Evolutionary conservation across 1,140 invertebrate species (phyloP).

Genomic region (Penaeus chinensis): DNA sequence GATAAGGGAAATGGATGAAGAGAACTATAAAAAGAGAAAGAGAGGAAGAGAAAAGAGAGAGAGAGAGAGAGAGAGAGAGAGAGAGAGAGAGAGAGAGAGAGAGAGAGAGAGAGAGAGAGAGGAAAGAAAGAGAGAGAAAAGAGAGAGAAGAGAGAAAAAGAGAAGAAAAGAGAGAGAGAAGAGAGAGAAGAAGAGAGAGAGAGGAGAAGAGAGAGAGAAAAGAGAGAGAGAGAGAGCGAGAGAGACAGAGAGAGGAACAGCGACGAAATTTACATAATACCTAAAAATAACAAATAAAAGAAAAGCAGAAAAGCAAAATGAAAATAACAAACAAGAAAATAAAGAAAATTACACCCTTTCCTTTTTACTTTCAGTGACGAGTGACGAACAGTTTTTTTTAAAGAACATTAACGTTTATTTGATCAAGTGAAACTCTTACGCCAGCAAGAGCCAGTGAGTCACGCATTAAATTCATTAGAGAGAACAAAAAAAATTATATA

Average conservation of each 20-base stretch:
- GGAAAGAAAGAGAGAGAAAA: not conserved
- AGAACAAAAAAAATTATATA: too few species aligned
- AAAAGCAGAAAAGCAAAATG: not conserved
- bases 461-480: too few species aligned
- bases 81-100: not conserved
- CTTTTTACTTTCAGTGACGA: too few species aligned
- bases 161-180: not conserved
- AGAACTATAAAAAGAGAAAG: too few species aligned
- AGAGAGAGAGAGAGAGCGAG: not conserved
- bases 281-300: not conserved
- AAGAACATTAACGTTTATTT: too few species aligned
- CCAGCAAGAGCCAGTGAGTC: too few species aligned
- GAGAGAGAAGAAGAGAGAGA: not conserved
- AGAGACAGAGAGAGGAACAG: not conserved
- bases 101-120: not conserved
- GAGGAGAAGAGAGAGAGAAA: not conserved
- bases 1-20: too few species aligned
- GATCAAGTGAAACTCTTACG: too few species aligned
- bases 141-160: not conserved
- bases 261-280: not conserved
- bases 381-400: too few species aligned
- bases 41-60: too few species aligned
- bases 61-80: not conserved
- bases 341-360: too few species aligned
- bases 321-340: not conserved